Percentiles rank a stretch among this genome's conserved stretches.
Evolutionary conservation across 2,797 vertebrate genomes (phyloP).

Genomic region (Cossypha dichroa): DNA sequence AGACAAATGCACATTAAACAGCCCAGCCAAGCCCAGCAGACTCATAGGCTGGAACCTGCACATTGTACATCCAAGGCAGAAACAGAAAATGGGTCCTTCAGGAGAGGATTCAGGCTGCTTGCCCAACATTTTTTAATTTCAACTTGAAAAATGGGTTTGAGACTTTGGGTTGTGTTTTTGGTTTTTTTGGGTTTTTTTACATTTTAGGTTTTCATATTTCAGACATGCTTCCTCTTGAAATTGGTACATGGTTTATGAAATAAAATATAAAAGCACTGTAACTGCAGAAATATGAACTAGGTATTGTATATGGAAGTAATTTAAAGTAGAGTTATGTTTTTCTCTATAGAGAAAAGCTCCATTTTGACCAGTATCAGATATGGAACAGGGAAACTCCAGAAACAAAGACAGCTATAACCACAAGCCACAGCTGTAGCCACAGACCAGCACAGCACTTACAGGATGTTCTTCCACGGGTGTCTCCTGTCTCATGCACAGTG

Average conservation of each 20-base stretch:
- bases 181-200: fast-evolving
- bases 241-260: not conserved
- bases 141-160: not conserved
- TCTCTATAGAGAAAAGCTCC: not conserved
- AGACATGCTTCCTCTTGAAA: not conserved
- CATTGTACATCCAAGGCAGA: fast-evolving
- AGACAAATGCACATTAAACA: not conserved
- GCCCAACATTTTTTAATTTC: not conserved
- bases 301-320: not conserved
- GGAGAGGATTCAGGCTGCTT: not conserved
- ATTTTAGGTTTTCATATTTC: not conserved
- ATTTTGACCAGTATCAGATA: not conserved
- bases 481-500: not conserved
- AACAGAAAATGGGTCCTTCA: not conserved
- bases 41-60: not conserved
- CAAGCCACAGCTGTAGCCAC: not conserved
- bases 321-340: not conserved
- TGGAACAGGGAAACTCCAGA: not conserved
- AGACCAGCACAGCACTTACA: not conserved
- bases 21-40: not conserved
- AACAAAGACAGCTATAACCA: not conserved
- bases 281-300: not conserved
- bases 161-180: not conserved
- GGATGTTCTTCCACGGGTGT: not conserved
- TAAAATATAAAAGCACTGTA: not conserved